Conservation (phyloP, 2,113 vertebrate genomes). For the Sinocyclocheilus anophthalmus region DNA sequence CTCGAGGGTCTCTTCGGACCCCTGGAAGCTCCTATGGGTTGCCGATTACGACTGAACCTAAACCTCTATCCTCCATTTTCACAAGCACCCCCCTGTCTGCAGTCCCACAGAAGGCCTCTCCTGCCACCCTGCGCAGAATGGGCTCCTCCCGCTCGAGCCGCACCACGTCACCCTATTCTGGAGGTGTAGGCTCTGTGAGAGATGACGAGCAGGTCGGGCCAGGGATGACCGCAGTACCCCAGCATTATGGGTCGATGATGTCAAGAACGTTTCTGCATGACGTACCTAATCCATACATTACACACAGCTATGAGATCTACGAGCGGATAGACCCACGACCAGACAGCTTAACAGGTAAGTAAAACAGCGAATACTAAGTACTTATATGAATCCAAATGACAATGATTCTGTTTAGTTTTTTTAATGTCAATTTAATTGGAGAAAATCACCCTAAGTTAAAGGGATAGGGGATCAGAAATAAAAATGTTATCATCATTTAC, state of each 20-base stretch:
- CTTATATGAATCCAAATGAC: too few relatives aligned
- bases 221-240: slow-evolving; percentile 44
- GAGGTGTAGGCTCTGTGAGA: neutral
- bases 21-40: neutral
- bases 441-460: too few relatives aligned
- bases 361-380: neutral
- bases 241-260: slow-evolving; percentile 40
- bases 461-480: too few relatives aligned
- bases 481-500: too few relatives aligned
- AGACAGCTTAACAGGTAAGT: slow-evolving; percentile 47
- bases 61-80: too few relatives aligned
- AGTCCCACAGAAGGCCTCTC: neutral
- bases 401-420: too few relatives aligned
- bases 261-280: slow-evolving; percentile 45
- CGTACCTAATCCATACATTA: slow-evolving; percentile 47
- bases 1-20: neutral
- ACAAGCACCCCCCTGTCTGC: too few relatives aligned
- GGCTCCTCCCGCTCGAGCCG: neutral
- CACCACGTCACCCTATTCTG: neutral
- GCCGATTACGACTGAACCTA: too few relatives aligned
- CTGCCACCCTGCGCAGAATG: neutral
- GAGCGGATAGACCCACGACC: slow-evolving; percentile 40
- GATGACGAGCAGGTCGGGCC: neutral
- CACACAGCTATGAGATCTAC: slow-evolving; percentile 49
- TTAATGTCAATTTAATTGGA: too few relatives aligned